These are phyloP conservation scores for Hedychridium roseum DNA, from an alignment of 2,888 invertebrate genomes.

Conservation along the genomic window DNA sequence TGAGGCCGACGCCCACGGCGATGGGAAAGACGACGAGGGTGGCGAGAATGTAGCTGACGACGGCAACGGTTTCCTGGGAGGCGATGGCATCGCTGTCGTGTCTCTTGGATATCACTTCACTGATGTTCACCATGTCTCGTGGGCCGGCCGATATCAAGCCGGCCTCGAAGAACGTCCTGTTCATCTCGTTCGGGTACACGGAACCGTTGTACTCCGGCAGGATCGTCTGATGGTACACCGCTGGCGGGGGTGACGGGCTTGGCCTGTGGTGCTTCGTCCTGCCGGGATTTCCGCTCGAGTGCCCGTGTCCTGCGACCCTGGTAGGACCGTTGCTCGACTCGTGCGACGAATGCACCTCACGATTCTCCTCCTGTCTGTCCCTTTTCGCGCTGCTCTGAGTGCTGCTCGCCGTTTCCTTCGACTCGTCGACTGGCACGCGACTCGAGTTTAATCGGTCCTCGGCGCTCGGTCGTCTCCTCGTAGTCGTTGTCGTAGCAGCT, in stretches of 20 bases:
- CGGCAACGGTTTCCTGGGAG: constrained; percentile 59
- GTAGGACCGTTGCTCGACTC: constrained; percentile 18
- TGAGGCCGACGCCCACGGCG: constrained; percentile 62
- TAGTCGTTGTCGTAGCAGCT: constrained; percentile 14
- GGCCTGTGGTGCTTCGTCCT: constrained; percentile 45
- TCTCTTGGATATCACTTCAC: constrained; percentile 58
- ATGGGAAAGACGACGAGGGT: constrained; percentile 64
- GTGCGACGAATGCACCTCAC: constrained; percentile 19
- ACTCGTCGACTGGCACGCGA: constrained; percentile 28
- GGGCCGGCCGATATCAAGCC: constrained; percentile 47
- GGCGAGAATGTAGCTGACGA: constrained; percentile 62
- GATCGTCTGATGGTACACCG: constrained; percentile 42
- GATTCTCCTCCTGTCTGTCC: constrained; percentile 36
- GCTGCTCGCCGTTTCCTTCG: constrained; percentile 10
- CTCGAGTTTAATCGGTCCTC: constrained; percentile 19
- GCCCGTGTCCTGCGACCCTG: constrained; percentile 12
- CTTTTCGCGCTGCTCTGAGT: constrained; percentile 18
- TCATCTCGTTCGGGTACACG: constrained; percentile 46
- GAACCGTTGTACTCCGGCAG: constrained; percentile 46
- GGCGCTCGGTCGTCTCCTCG: too few species aligned
- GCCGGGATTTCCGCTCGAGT: constrained; percentile 25
- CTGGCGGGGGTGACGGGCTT: background rate
- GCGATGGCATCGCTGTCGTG: constrained; percentile 58
- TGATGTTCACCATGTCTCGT: constrained; percentile 53
- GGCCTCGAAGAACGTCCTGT: constrained; percentile 48